Percentiles rank a stretch among this genome's conserved stretches.
Evolutionary conservation across 2,888 invertebrate species (phyloP).

Genomic region (Drosophila algonquin): DNA sequence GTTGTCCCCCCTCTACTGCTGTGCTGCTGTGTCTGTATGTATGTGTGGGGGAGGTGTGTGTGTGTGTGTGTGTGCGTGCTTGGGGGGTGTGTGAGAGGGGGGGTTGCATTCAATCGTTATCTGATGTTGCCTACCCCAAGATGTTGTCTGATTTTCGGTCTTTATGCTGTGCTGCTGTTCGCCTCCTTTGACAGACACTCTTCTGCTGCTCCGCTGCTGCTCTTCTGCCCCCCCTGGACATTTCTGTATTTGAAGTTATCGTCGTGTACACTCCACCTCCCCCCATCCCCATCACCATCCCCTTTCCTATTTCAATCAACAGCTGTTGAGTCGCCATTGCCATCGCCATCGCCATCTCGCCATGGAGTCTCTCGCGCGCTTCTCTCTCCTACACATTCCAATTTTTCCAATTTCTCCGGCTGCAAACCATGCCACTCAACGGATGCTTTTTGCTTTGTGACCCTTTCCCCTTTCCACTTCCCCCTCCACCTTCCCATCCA

Average conservation of each 20-base stretch:
- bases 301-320: slow-evolving; percentile 64
- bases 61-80: too few relatives aligned
- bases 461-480: slow-evolving; percentile 35
- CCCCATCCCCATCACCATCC: background rate
- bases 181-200: slow-evolving; percentile 55
- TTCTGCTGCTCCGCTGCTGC: slow-evolving; percentile 1
- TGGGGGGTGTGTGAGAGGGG: background rate
- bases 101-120: slow-evolving; percentile 75
- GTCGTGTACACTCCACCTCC: background rate
- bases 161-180: slow-evolving; percentile 57
- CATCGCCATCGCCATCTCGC: slow-evolving; percentile 2
- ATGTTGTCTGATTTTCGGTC: slow-evolving; percentile 79
- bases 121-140: slow-evolving; percentile 69
- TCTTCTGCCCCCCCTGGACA: slow-evolving; percentile 5
- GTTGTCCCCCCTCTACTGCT: slow-evolving; percentile 29
- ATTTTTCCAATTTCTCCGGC: slow-evolving; percentile 61
- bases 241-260: slow-evolving; percentile 58
- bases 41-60: background rate
- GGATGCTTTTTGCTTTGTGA: slow-evolving; percentile 50
- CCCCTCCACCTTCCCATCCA: too few relatives aligned
- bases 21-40: slow-evolving; percentile 10
- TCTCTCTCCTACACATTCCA: slow-evolving; percentile 50
- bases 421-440: slow-evolving; percentile 54
- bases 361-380: background rate
- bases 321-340: slow-evolving; percentile 62